Evolutionary conservation across 2,888 invertebrate species (phyloP), one percentile per base, ranked within the genome.

Genomic region (Miltochrista miniata): DNA sequence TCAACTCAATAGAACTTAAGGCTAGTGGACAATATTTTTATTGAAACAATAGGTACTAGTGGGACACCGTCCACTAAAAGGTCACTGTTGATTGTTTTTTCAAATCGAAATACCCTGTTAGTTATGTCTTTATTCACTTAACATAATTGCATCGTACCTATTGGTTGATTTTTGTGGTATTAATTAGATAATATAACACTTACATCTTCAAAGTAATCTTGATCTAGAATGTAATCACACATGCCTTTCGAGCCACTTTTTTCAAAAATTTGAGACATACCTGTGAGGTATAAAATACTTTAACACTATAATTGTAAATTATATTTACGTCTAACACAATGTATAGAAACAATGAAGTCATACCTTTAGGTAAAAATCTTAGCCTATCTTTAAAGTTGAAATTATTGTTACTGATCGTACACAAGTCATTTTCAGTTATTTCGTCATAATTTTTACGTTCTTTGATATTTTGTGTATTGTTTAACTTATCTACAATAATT

Each of bases 291-390:
- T 12, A 10, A 11, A 37, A 10, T 30, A 12, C 2, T 10, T 38
- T 13, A 48, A 31, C 11, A 18, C 9, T 42, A 12, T 15, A 8
- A 4, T 2, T 37, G 0, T 24, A 39, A 14, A 38, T 10, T 31
- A 5, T 24, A 24, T 24, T 5, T 5, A 7, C 11, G 8, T 31
- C 8, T 31, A 24, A 24, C 18, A 24, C 18, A 24, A 11, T 7
- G 31, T 31, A 31, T 11, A 12, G 33, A 30, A 30, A 40, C 13
- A 4, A 12, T 40, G 29, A 10, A 9, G 4, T 4, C 4, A 48
- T 72, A 91, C 94, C 94, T 90, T 93, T 94, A 0, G 94, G 94
- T 31, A 94, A 59, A 75, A 93, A 93, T 29, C 81, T 76, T n/a
- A 76, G 77, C 65, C 93, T 83, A 61, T 81, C 81, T 44, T 74